These are phyloP conservation scores for Heterocephalus glaber DNA, from an alignment of 2,113 vertebrate species.

Conservation along the genomic window DNA sequence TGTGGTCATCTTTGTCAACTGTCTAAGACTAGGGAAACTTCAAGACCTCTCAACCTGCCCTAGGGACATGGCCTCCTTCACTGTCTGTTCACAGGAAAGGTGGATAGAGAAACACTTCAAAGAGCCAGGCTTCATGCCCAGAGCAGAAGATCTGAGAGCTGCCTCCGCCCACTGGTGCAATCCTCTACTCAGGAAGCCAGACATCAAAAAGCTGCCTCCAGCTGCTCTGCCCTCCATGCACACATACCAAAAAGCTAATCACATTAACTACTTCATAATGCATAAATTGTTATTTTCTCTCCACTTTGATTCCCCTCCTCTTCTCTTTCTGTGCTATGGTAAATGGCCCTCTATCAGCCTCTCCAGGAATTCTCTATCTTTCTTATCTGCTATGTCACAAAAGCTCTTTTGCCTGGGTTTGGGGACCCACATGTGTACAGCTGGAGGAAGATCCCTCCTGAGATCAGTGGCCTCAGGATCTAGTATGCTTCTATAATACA, in stretches of 20 bases:
- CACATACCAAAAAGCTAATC: slow-evolving; percentile 47
- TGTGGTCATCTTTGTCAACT: slow-evolving; percentile 27
- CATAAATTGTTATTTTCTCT: slow-evolving; percentile 65
- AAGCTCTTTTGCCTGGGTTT: not conserved
- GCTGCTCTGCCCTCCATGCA: slow-evolving; percentile 12
- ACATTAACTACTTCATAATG: slow-evolving; percentile 59
- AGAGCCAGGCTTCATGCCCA: slow-evolving; percentile 45
- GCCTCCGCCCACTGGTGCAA: not conserved
- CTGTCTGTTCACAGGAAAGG: slow-evolving; percentile 34
- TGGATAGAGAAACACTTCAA: slow-evolving; percentile 63
- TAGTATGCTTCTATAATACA: not conserved
- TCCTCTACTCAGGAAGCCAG: slow-evolving; percentile 14
- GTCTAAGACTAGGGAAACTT: slow-evolving; percentile 38
- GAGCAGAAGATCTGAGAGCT: slow-evolving; percentile 43
- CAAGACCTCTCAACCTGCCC: not conserved
- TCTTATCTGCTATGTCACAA: not conserved
- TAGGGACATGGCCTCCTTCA: slow-evolving; percentile 45
- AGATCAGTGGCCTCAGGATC: not conserved
- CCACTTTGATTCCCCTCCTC: slow-evolving; percentile 21
- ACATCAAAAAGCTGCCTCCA: slow-evolving; percentile 71
- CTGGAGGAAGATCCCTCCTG: not conserved
- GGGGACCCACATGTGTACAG: not conserved
- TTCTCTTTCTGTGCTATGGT: not conserved
- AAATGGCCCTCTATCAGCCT: not conserved
- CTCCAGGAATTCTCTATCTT: slow-evolving; percentile 24